Evolutionary conservation across 2,113 vertebrate genomes (phyloP).

Genomic region (Anguilla japonica): DNA sequence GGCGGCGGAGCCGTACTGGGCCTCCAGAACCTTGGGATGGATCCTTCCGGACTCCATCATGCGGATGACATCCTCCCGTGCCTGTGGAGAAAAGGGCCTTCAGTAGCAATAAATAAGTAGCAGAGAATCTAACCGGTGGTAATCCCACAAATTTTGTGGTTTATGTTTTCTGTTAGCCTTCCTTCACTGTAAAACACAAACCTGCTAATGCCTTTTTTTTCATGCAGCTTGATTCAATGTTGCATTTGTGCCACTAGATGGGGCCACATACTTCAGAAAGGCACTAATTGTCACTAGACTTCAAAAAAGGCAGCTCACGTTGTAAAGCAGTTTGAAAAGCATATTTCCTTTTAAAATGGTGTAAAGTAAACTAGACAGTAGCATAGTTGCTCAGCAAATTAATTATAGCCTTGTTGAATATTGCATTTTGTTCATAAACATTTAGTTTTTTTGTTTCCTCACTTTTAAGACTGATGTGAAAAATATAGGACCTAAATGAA

Average conservation of each 20-base stretch:
- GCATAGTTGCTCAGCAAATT: background rate
- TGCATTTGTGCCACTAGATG: slow-evolving; percentile 2
- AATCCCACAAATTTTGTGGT: background rate
- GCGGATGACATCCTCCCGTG: slow-evolving; percentile 91
- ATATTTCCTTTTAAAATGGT: no score
- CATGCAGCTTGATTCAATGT: background rate
- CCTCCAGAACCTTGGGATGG: slow-evolving; percentile 82
- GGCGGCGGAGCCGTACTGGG: slow-evolving; percentile 83
- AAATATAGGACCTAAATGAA: no score
- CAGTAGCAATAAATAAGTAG: background rate
- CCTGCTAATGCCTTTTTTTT: background rate
- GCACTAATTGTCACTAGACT: background rate
- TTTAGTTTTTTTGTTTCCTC: no score
- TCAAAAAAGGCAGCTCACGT: no score
- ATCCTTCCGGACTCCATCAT: slow-evolving; percentile 85
- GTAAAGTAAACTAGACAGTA: background rate
- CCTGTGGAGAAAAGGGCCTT: slow-evolving; percentile 64
- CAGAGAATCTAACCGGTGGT: background rate
- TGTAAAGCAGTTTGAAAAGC: no score
- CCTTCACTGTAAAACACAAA: background rate
- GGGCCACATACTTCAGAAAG: background rate
- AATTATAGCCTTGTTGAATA: no score
- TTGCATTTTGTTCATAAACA: no score
- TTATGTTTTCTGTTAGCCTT: background rate
- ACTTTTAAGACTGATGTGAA: no score